Base-by-base conservation (phyloP, 2,797 vertebrate genomes). In the Helostoma temminkii region DNA sequence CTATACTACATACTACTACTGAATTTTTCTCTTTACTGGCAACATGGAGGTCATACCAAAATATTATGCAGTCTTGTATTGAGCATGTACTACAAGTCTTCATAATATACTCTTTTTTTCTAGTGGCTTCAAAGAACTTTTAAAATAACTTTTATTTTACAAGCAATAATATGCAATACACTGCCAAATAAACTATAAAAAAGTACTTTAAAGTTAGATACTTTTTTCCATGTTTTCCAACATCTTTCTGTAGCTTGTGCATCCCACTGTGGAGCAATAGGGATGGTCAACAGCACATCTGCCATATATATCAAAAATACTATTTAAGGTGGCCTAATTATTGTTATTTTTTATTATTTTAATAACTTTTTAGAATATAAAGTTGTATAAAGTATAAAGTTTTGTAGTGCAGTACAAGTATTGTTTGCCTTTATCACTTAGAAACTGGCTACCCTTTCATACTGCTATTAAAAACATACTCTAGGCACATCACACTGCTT, bases 161-260 rank as follows among this genome's bases (percentile, higher is more conserved):
- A 15, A 37, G 10, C 22, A 22, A 12, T 2, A 54, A 58, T 59
- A 59, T 6, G 9, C 0, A 8, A 24, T 48, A 32, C 4, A 14
- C 12, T 24, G 41, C 47, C 52, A 52, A 50, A 65, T 57, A 67
- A 65, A 49, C 25, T 12, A 18, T 65, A 63, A 15, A 11, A 0
- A 64, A 66, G 69, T 41, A 3, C 56, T 2, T 18, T 58, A 15
- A 66, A 43, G 15, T 3, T 2, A 2, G 3, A 61, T 12, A 3
- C 0, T 18, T 24, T 41, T 30, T 53, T 48, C n/a, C 4, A 30
- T 30, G 12, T 50, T 73, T 57, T 39, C 28, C 8, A 22, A 59
- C 3, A 42, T 61, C 36, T 70, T 58, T 58, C 22, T 49, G 15
- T 57, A 74, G 56, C 22, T 24, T 54, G 36, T n/a, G 22, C 1